phyloP scores from a whole-genome alignment of 2,113 vertebrate genomes.

The Periophthalmus modestus region DNA sequence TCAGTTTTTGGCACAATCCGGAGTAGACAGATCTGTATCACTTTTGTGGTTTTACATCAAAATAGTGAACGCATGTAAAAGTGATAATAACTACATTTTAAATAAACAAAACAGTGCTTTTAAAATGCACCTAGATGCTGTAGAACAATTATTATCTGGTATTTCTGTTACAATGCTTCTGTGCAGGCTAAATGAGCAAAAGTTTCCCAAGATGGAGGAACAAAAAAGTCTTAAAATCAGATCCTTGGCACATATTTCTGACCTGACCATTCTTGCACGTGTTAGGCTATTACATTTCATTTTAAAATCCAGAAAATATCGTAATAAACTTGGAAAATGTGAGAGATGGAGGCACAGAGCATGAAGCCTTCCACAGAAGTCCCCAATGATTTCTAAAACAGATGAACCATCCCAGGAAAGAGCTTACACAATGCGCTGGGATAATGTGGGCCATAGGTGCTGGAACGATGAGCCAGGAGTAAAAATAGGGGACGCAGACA shows the following conservation, averaged over 20 bases:
- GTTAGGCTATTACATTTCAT: background rate
- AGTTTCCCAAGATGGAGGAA: background rate
- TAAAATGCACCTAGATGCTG: background rate
- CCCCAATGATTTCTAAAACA: slow-evolving; percentile 6
- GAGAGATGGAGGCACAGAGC: background rate
- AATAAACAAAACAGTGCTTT: background rate
- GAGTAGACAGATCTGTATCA: background rate
- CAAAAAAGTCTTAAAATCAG: background rate
- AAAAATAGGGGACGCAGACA: background rate
- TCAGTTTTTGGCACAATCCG: background rate
- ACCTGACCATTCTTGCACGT: background rate
- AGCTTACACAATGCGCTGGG: background rate
- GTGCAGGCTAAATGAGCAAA: background rate
- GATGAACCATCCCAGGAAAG: slow-evolving; percentile 4
- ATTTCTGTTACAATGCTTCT: background rate
- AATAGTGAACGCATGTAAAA: background rate
- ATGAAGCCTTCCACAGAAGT: background rate
- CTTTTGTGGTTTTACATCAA: background rate
- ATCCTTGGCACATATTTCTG: background rate
- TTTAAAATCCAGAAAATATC: background rate
- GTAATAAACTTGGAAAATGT: slow-evolving; percentile 3
- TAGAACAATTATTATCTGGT: background rate
- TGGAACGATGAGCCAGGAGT: background rate
- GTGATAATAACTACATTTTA: background rate
- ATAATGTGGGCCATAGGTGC: slow-evolving; percentile 1